These are phyloP conservation scores for Botia kubotai DNA, from an alignment of 2,797 vertebrate genomes.

Conservation along the genomic window DNA sequence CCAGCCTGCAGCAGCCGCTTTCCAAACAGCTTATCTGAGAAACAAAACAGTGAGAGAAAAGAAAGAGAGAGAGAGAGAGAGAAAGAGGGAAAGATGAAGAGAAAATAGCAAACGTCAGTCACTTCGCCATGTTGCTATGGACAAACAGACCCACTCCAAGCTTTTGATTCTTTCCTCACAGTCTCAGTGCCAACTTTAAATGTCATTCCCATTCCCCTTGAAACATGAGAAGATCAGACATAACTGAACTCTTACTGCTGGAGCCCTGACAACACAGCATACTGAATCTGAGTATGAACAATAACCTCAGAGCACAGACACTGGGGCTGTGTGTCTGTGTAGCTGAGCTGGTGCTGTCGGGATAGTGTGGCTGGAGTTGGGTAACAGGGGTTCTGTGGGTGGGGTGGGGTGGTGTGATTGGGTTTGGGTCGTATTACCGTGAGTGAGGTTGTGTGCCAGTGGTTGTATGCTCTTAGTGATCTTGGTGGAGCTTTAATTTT, in stretches of 20 bases:
- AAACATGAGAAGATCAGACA: constrained; percentile 66
- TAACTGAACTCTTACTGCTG: constrained; percentile 55
- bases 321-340: background rate
- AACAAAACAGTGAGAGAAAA: background rate
- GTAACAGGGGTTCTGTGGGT: too few species aligned
- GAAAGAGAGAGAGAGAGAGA: background rate
- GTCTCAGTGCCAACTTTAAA: constrained; percentile 68
- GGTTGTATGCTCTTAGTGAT: background rate
- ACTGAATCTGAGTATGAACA: constrained; percentile 50
- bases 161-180: constrained; percentile 39
- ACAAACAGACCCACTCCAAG: constrained; percentile 40
- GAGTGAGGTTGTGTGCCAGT: too few species aligned
- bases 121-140: constrained; percentile 54
- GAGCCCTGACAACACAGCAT: constrained; percentile 59
- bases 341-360: too few species aligned
- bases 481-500: background rate
- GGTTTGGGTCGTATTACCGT: too few species aligned
- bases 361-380: too few species aligned
- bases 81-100: background rate
- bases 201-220: constrained; percentile 67
- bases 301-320: constrained; percentile 9
- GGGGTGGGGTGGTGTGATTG: too few species aligned
- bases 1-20: constrained; percentile 94
- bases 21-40: constrained; percentile 92
- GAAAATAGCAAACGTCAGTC: constrained; percentile 13